Evolutionary conservation across 2,888 invertebrate genomes (phyloP), one percentile per base, ranked within the genome.

Genomic region (Lucinisca nassula): DNA sequence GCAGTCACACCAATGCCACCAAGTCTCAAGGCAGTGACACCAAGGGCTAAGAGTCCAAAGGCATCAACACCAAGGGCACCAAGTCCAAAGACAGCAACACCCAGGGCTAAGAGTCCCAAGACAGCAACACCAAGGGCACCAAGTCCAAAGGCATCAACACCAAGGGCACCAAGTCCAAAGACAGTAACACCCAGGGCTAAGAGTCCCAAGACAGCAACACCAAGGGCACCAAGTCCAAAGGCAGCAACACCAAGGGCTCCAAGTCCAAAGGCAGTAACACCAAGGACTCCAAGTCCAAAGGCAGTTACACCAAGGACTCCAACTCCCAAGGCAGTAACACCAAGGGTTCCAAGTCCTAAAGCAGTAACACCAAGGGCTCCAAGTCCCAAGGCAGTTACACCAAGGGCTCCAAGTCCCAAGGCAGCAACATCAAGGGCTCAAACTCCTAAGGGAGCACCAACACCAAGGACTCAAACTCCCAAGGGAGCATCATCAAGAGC

Each of bases 351-450:
- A 24, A 78, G 73, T n/a, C 85, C 82, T 3, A 87, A 75, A 35
- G 67, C 51, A 35, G 35, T 76, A 27, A 80, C 80, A n/a, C 82
- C 85, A 27, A 91, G 72, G 61, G 61, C 49, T 37, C 76, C 80
- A 37, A 76, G 86, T 17, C 87, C 92, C 10, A 90, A 85, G 37
- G 40, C 81, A 27, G 84, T 86, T 17, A 91, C 88, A 70, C 91
- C 92, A n/a, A 88, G 55, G 73, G 79, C 87, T 67, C 83, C 84
- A 1, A 87, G 58, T 79, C 88, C 83, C 32, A 90, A 75, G 51
- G 72, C 67, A n/a, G 61, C 61, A 55, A 72, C 79, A 8, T 40
- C 86, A 27, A 92, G 74, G 67, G 49, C 90, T 67, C 78, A 74
- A 49, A 82, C 82, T 55, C 86, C 85, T 2, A 87, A 83, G 17